A percentile compares a stretch with the other conserved stretches of the same genome.
These are phyloP conservation scores for Pogonomyrmex barbatus DNA, from an alignment of 1,140 invertebrate species.

Conservation along the genomic window DNA sequence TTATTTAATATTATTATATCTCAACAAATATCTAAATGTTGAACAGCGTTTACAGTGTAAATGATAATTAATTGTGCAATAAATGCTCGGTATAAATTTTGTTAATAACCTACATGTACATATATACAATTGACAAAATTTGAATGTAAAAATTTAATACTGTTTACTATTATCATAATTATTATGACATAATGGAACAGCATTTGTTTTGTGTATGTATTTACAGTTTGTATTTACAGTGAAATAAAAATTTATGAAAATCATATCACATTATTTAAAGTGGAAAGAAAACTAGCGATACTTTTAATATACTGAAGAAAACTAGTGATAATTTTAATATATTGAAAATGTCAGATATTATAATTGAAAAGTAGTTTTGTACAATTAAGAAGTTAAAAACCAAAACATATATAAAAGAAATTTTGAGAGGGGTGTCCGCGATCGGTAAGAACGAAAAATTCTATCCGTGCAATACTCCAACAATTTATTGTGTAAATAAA, in stretches of 20 bases:
- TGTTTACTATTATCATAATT: background rate
- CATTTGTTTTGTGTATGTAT: background rate
- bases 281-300: background rate
- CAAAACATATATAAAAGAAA: background rate
- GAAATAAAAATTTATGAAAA: background rate
- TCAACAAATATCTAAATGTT: background rate
- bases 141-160: background rate
- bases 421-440: background rate
- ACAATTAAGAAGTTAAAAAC: background rate
- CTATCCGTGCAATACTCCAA: background rate
- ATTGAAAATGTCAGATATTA: background rate
- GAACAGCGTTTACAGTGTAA: background rate
- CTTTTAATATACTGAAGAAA: background rate
- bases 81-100: background rate
- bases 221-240: background rate
- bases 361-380: background rate
- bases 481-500: conserved; percentile 9
- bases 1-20: background rate
- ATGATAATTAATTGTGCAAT: background rate
- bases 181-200: background rate
- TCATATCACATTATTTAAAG: background rate
- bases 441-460: background rate
- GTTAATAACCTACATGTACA: background rate
- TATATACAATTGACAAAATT: background rate
- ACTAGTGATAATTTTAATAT: background rate